Evolutionary conservation across 2,888 invertebrate genomes (phyloP), one percentile per base, ranked within the genome.

Genomic region (Sphecodes monilicornis): DNA sequence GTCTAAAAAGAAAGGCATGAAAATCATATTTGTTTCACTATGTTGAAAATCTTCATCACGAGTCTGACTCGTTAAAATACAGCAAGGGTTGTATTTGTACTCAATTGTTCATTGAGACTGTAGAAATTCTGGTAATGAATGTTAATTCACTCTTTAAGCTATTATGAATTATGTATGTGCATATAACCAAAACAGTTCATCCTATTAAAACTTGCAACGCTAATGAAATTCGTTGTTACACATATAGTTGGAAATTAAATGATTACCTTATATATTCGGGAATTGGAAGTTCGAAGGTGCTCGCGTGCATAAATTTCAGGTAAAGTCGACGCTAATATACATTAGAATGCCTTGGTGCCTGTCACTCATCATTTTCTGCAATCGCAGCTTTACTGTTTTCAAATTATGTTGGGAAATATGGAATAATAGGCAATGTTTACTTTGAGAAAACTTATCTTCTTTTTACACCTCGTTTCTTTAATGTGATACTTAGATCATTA

Each of bases 101-200:
- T n/a, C n/a, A 29, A 70, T 43, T 29, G 18, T 46, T 26, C 18
- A 43, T 70, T 70, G 5, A 13, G 36, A 39, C 32, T n/a, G 16
- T 13, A n/a, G 50, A 72, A 50, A 39, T 66, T 36, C 6, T 8
- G 39, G 22, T n/a, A 54, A 66, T 66, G 10, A 22, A 66, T 36
- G 32, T 11, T 36, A 22, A 36, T 36, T 36, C 18, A 66, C 1
- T 36, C 10, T 36, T 36, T 22, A 22, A 22, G 66, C 18, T 32
- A 36, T 22, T 10, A 66, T 66, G 36, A 66, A 66, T 66, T 66
- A 66, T 66, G 66, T 66, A 66, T n/a, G n/a, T n/a, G n/a, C n/a
- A n/a, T 32, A 16, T 8, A 26, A 29, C 32, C 18, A 60, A 3
- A 60, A 8, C 6, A 8, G 29, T 60, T 60, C 5, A 60, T 29